These are phyloP conservation scores for Poliocrania exsul DNA, from an alignment of 2,797 vertebrate species.

Conservation along the genomic window DNA sequence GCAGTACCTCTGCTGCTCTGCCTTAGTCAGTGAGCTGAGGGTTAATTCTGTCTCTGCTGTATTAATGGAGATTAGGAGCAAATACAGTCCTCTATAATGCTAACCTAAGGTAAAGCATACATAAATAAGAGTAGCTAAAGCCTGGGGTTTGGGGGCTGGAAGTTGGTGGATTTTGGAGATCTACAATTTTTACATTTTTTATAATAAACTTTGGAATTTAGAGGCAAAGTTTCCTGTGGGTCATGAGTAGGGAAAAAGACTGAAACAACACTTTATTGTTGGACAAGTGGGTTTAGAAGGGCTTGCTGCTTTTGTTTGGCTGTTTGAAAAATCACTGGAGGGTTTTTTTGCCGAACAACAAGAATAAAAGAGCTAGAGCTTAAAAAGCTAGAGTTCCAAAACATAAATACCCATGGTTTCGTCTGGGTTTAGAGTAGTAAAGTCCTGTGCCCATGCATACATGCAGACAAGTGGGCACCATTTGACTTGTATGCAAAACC, in stretches of 20 bases:
- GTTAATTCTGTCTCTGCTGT: background rate
- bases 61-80: background rate
- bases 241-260: background rate
- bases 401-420: background rate
- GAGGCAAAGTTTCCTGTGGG: background rate
- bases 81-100: background rate
- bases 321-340: background rate
- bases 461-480: background rate
- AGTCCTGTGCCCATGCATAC: background rate
- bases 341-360: background rate
- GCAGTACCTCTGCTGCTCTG: background rate
- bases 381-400: background rate
- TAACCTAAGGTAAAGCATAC: background rate
- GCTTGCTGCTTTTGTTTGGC: background rate
- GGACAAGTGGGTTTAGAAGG: background rate
- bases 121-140: background rate
- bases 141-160: background rate
- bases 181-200: background rate
- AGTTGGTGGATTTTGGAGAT: background rate
- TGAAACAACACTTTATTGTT: background rate
- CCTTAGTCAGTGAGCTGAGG: background rate
- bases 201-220: background rate
- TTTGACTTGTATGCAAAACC: background rate
- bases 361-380: background rate
- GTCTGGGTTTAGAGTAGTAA: background rate